These are phyloP conservation scores for Pocillopora meandrina DNA, from an alignment of 92 coral and sea anemone genomes.

Conservation along the genomic window DNA sequence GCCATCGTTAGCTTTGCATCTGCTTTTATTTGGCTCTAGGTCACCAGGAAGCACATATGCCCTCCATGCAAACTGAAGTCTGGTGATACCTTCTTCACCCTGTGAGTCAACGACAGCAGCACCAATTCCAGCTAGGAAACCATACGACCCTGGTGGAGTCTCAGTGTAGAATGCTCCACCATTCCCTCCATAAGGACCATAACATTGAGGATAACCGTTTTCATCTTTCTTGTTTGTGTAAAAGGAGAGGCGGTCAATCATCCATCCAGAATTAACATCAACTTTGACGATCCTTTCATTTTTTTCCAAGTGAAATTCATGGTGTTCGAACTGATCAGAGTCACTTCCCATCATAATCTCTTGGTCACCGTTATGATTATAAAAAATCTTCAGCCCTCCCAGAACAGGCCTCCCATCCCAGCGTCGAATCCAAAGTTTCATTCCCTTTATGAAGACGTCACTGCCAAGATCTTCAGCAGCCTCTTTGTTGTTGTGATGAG, in stretches of 20 bases:
- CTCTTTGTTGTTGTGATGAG: conserved; percentile 18
- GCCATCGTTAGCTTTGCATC: conserved; percentile 19
- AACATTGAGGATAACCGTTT: conserved; percentile 40
- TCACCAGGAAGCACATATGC: conserved; percentile 61
- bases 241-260: conserved; percentile 76
- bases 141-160: conserved; percentile 57
- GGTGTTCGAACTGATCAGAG: conserved; percentile 27
- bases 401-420: conserved; percentile 81
- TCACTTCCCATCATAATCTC: conserved; percentile 56
- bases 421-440: conserved; percentile 81
- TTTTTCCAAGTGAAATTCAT: conserved; percentile 67
- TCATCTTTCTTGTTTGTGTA: conserved; percentile 62
- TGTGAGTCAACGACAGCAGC: conserved; percentile 69
- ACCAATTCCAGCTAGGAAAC: conserved; percentile 60
- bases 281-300: conserved; percentile 74
- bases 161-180: conserved; percentile 68
- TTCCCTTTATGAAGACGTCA: conserved; percentile 64
- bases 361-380: conserved; percentile 58
- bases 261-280: conserved; percentile 83
- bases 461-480: conserved; percentile 31
- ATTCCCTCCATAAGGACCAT: conserved; percentile 82
- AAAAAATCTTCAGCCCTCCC: conserved; percentile 73
- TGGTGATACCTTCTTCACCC: conserved; percentile 66
- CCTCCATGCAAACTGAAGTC: conserved; percentile 76
- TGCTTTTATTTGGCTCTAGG: neutral